Evolutionary conservation across 2,888 invertebrate species (phyloP).

Genomic region (Antheraea yamamai): DNA sequence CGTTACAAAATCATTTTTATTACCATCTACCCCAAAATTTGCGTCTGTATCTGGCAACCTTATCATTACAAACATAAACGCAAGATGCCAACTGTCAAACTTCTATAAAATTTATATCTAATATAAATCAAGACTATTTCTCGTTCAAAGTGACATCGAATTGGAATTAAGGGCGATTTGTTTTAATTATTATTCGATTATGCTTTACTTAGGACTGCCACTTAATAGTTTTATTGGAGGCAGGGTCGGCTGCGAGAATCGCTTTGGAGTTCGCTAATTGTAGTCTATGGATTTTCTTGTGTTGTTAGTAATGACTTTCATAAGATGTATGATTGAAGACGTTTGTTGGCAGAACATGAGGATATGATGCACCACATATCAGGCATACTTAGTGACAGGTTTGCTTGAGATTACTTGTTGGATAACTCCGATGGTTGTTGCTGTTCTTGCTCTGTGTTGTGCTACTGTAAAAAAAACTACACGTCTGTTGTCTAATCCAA

Average conservation of each 20-base stretch:
- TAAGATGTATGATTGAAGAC: no score
- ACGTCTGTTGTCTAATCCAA: no score
- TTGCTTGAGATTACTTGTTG: no score
- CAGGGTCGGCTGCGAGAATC: background rate
- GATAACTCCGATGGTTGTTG: no score
- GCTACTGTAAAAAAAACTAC: no score
- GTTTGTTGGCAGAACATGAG: no score
- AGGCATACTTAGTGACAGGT: no score
- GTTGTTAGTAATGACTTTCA: background rate
- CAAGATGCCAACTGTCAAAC: background rate
- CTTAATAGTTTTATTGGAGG: conserved; percentile 7
- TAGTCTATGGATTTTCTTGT: background rate
- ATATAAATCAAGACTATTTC: conserved; percentile 2
- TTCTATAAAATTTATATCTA: background rate
- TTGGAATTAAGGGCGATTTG: conserved; percentile 21
- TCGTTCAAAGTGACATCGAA: conserved; percentile 4
- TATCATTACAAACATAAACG: background rate
- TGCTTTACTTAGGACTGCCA: conserved; percentile 13
- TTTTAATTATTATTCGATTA: conserved; percentile 22
- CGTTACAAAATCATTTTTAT: background rate
- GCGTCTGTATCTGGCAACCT: background rate
- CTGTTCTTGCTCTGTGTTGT: no score
- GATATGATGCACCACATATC: no score
- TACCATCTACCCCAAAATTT: background rate
- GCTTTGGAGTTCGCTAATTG: conserved; percentile 1